A percentile compares a stretch with the other conserved stretches of the same genome.
Evolutionary conservation across 2,797 vertebrate genomes (phyloP).

Genomic region (Myotis planiceps): DNA sequence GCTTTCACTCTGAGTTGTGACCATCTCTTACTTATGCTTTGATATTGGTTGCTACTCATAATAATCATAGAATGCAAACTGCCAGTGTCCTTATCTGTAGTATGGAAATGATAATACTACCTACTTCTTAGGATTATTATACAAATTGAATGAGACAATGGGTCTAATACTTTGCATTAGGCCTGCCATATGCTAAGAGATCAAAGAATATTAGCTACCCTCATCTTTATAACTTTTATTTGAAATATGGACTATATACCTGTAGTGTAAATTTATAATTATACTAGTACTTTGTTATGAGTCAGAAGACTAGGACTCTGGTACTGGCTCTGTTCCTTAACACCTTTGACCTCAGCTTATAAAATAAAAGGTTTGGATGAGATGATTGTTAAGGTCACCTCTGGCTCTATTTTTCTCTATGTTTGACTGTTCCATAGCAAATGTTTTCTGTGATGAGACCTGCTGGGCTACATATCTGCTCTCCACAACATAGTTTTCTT

Average conservation of each 20-base stretch:
- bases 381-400: background rate
- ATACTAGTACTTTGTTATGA: background rate
- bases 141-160: background rate
- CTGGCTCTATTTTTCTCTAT: background rate
- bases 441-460: background rate
- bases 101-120: background rate
- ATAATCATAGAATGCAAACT: background rate
- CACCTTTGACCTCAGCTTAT: background rate
- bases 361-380: background rate
- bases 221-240: background rate
- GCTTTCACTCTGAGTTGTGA: background rate
- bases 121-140: background rate
- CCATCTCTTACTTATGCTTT: background rate
- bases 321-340: background rate
- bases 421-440: background rate
- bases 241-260: background rate
- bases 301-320: background rate
- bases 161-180: background rate
- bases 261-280: background rate
- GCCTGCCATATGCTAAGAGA: background rate
- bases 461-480: background rate
- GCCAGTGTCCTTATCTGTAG: background rate
- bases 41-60: background rate
- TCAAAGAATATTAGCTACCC: background rate
- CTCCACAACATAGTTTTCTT: background rate